Percentiles rank a stretch among this genome's conserved stretches.
Evolutionary conservation across 2,797 vertebrate species (phyloP).

Genomic region (Clarias fuscus): DNA sequence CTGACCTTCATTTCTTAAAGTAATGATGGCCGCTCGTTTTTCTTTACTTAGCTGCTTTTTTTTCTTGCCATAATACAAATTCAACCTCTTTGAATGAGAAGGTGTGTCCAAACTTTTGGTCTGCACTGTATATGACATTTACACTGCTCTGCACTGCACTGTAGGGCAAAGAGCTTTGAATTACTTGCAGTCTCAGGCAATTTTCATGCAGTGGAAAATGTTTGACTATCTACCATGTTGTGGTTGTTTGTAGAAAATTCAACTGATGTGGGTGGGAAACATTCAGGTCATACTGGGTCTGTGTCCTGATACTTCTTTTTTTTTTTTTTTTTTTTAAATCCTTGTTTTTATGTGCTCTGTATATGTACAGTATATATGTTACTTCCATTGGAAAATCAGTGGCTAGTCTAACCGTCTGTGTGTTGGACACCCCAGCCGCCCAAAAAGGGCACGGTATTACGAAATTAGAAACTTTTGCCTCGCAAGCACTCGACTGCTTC

Average conservation of each 20-base stretch:
- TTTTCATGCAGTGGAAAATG: neutral
- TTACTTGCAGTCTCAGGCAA: neutral
- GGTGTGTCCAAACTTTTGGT: no score
- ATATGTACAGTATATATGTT: neutral
- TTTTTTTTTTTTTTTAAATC: no score
- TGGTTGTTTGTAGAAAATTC: neutral
- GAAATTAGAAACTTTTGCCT: neutral
- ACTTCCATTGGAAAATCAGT: neutral
- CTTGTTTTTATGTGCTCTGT: no score
- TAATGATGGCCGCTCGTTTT: no score
- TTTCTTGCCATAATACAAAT: no score
- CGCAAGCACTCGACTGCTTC: neutral
- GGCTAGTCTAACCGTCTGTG: neutral
- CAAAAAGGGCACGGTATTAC: neutral
- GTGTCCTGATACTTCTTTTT: neutral
- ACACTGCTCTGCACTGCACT: no score
- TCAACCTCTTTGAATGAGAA: no score
- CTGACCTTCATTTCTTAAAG: no score
- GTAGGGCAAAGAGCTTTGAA: neutral
- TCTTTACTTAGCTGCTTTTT: no score
- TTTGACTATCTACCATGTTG: neutral
- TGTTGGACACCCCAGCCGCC: neutral
- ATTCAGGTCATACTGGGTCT: neutral
- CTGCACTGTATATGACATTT: no score
- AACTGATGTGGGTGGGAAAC: neutral